Base-by-base conservation (phyloP, 2,888 invertebrate species). In the Punctoribates punctum region DNA sequence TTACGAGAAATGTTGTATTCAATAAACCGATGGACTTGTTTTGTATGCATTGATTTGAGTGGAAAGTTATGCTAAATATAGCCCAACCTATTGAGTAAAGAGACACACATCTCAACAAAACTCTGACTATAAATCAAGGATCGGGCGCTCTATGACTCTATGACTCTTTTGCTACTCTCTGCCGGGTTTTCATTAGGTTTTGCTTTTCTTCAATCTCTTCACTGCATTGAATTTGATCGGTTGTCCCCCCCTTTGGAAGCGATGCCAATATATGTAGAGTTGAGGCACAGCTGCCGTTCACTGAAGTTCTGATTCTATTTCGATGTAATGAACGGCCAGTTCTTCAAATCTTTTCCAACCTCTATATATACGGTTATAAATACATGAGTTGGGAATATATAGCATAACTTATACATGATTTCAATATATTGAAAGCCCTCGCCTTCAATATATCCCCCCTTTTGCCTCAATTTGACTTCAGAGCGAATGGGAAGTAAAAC, bases 41-140 rank as follows among this genome's bases (percentile, higher is more conserved):
- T 20, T 57, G 57, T 23, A 27, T 60, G 11, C 27, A 15, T 60
- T 60, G 60, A 20, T 54, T 54, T 54, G 54, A 54, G 54, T 20
- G n/a, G 8, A 20, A 54, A 54, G n/a, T 54, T 20, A 54, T 54
- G 13, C 67, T 67, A 67, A 67, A 67, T 38, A 67, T 67, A 67
- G 38, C 67, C 54, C 3, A 20, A 20, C 54, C 27, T 62, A 62
- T 62, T 27, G 29, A 62, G 27, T 38, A 38, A n/a, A 34, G 8
- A n/a, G 67, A 62, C 38, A 34, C 34, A 38, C 67, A 67, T 67
- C 29, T 38, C 38, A 34, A 38, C 67, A 34, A 67, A 67, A 34
- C 67, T 67, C n/a, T 67, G 20, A n/a, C 67, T 38, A 67, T 67
- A 67, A 67, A 67, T 67, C 67, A 67, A 34, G 67, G 38, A 38